phyloP scores from a whole-genome alignment of 2,113 vertebrate genomes.

The Tenrec ecaudatus region DNA sequence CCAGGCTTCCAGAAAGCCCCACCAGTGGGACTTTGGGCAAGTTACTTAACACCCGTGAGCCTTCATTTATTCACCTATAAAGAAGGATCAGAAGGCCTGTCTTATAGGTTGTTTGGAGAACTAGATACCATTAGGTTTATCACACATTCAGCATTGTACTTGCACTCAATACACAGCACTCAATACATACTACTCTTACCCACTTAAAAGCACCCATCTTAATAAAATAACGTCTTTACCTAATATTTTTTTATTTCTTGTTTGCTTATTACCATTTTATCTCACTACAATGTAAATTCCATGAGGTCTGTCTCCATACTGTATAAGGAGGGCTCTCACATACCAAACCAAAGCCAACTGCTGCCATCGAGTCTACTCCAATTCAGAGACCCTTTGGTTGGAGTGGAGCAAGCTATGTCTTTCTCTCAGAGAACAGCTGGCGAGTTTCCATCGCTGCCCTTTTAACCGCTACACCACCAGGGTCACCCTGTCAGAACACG shows the following conservation, averaged over 20 bases:
- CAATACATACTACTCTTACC: background rate
- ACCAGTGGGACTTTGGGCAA: background rate
- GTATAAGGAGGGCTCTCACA: background rate
- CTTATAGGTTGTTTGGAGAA: conserved; percentile 7
- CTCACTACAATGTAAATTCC: conserved; percentile 7
- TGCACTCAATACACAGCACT: no score
- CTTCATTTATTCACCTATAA: conserved; percentile 1
- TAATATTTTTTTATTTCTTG: conserved; percentile 55
- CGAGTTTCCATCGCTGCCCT: background rate
- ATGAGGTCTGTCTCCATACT: background rate
- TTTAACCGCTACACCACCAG: background rate
- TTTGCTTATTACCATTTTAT: conserved; percentile 46
- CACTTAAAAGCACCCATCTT: conserved; percentile 8
- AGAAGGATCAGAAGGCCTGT: conserved; percentile 6
- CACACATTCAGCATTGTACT: background rate
- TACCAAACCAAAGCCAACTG: background rate
- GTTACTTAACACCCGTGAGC: background rate
- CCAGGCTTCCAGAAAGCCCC: no score
- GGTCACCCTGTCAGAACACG: no score
- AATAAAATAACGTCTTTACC: conserved; percentile 23
- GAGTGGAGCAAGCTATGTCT: background rate
- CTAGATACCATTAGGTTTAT: background rate
- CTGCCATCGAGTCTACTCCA: background rate
- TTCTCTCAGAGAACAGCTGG: background rate
- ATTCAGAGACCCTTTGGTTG: background rate